Conservation (phyloP, 2,888 invertebrate genomes). For the Pollenia amentaria region DNA sequence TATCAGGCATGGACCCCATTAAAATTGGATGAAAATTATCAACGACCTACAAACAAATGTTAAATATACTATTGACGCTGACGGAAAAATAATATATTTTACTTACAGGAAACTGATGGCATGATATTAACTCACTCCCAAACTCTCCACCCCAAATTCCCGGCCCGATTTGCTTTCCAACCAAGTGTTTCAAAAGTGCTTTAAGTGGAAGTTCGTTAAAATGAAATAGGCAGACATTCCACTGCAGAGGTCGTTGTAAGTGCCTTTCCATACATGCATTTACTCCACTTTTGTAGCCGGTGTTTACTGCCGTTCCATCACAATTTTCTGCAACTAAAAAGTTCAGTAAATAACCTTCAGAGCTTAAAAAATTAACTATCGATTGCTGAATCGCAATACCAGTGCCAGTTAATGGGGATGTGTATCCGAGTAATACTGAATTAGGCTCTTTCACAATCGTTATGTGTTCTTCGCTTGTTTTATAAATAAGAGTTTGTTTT, state of each 20-base stretch:
- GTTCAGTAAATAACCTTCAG: constrained; percentile 7
- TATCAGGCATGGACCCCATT: constrained; percentile 47
- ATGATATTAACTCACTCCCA: constrained; percentile 17
- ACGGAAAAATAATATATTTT: neutral
- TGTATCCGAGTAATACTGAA: too few species aligned
- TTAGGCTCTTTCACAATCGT: constrained; percentile 14
- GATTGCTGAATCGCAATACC: constrained; percentile 20
- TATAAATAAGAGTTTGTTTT: too few species aligned
- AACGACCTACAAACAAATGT: constrained; percentile 4
- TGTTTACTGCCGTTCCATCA: constrained; percentile 53
- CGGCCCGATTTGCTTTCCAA: constrained; percentile 47
- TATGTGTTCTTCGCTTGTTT: constrained; percentile 26
- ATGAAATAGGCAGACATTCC: too few species aligned
- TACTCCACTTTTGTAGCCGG: constrained; percentile 22
- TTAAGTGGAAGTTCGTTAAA: too few species aligned
- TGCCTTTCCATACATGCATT: constrained; percentile 8
- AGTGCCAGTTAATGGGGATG: too few species aligned
- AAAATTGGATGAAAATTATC: constrained; percentile 34
- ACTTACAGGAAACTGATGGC: neutral
- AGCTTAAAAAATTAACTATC: constrained; percentile 20
- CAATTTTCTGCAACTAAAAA: constrained; percentile 43
- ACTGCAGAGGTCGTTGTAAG: too few species aligned
- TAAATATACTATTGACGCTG: neutral
- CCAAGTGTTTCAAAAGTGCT: neutral
- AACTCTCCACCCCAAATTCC: constrained; percentile 38